phyloP scores from a whole-genome alignment of 2,888 invertebrate genomes.

The Caenorhabditis wallacei region DNA sequence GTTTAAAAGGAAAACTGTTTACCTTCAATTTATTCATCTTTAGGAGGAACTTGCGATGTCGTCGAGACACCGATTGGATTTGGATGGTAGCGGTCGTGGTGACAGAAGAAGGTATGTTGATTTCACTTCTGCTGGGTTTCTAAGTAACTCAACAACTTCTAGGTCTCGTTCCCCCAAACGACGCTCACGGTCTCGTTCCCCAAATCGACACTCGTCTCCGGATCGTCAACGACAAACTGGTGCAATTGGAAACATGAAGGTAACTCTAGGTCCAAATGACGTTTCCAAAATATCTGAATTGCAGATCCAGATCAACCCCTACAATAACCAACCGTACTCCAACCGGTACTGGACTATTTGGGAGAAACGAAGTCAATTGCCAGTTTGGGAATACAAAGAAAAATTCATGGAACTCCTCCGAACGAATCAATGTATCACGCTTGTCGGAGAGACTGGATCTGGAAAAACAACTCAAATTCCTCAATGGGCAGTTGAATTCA shows the following conservation, averaged over 20 bases:
- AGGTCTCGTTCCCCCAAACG: conserved; percentile 66
- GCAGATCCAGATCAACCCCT: conserved; percentile 86
- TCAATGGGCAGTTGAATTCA: conserved; percentile 88
- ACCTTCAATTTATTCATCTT: not conserved
- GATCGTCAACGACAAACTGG: conserved; percentile 52
- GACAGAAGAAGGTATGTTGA: conserved; percentile 62
- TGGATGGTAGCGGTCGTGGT: conserved; percentile 70
- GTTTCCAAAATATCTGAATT: not conserved
- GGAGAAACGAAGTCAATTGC: conserved; percentile 92
- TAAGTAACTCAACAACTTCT: not conserved
- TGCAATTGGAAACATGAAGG: conserved; percentile 63
- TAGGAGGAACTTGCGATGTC: conserved; percentile 69
- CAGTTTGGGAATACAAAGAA: conserved; percentile 96
- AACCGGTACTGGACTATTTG: conserved; percentile 92
- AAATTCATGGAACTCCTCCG: conserved; percentile 96
- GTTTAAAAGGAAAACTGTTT: conserved; percentile 16
- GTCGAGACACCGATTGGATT: conserved; percentile 74
- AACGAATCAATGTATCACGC: conserved; percentile 88
- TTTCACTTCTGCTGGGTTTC: not conserved
- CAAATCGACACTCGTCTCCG: conserved; percentile 37
- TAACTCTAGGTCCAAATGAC: not conserved
- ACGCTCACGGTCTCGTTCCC: conserved; percentile 62
- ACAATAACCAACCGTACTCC: conserved; percentile 91
- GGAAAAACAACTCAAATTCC: conserved; percentile 99
- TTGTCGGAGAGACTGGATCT: conserved; percentile 99